phyloP scores from a whole-genome alignment of 2,888 invertebrate species.

The Monopis laevigella region DNA sequence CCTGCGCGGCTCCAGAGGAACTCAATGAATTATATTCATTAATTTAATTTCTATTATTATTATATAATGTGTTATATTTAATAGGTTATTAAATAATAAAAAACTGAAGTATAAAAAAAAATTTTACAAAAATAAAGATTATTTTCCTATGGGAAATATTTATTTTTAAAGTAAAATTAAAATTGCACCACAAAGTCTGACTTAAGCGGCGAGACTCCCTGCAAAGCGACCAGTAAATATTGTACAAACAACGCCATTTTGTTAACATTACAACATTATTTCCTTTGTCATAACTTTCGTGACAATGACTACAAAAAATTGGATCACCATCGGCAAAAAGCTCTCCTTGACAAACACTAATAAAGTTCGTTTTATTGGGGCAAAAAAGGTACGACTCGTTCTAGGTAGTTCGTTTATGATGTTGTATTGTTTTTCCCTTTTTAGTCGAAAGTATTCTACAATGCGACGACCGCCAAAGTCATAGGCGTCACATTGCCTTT shows the following conservation, averaged over 20 bases:
- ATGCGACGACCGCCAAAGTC: slow-evolving; percentile 40
- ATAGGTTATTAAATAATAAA: too few relatives aligned
- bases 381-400: slow-evolving; percentile 38
- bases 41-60: too few relatives aligned
- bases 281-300: slow-evolving; percentile 6
- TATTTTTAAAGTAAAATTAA: too few relatives aligned
- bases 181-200: too few relatives aligned
- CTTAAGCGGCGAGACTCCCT: slow-evolving; percentile 4
- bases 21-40: too few relatives aligned
- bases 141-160: too few relatives aligned
- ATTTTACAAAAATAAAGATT: too few relatives aligned
- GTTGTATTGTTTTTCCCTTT: slow-evolving; percentile 10
- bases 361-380: slow-evolving; percentile 43
- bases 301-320: slow-evolving; percentile 11
- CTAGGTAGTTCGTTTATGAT: slow-evolving; percentile 28
- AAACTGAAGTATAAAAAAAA: too few relatives aligned
- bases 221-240: slow-evolving; percentile 4
- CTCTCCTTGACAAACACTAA: slow-evolving; percentile 18
- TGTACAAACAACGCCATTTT: slow-evolving; percentile 3
- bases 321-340: slow-evolving; percentile 10
- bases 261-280: background rate
- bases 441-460: slow-evolving; percentile 12
- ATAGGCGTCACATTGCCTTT: slow-evolving; percentile 41
- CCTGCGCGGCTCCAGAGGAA: too few relatives aligned
- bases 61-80: too few relatives aligned